Evolutionary conservation across 2,888 invertebrate genomes (phyloP).

Genomic region (Cosmopolites sordidus): DNA sequence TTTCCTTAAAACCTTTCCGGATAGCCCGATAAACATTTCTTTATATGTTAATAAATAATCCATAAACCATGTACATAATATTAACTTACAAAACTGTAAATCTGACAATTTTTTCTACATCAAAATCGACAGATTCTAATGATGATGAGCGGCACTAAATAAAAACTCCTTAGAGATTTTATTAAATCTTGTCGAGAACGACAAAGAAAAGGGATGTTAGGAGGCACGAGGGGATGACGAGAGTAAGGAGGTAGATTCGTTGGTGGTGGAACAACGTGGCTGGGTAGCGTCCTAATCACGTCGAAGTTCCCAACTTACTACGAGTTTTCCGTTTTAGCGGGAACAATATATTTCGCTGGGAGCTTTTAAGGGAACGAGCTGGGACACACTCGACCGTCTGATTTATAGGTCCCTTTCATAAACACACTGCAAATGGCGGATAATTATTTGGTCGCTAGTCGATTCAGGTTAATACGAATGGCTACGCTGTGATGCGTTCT

Average conservation of each 20-base stretch:
- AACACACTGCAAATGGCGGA: conserved; percentile 22
- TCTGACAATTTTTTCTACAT: too few species aligned
- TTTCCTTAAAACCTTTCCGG: too few species aligned
- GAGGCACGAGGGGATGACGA: background rate
- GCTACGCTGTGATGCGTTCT: too few species aligned
- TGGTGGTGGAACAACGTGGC: too few species aligned
- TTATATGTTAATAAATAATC: too few species aligned
- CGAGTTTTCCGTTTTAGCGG: conserved; percentile 21
- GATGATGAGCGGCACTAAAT: background rate
- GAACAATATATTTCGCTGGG: conserved; percentile 21
- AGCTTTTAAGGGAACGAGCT: conserved; percentile 21
- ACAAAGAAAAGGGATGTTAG: background rate
- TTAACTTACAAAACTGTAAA: too few species aligned
- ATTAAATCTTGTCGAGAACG: background rate
- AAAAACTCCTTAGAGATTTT: background rate
- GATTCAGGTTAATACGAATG: too few species aligned
- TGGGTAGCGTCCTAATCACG: conserved; percentile 18
- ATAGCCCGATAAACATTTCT: too few species aligned
- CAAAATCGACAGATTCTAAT: background rate
- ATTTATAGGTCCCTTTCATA: conserved; percentile 22
- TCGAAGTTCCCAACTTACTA: conserved; percentile 20
- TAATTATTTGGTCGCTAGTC: conserved; percentile 18
- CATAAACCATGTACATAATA: too few species aligned
- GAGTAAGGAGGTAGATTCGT: background rate
- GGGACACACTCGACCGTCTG: conserved; percentile 9